A percentile compares a stretch with the other conserved stretches of the same genome.
These are phyloP conservation scores for Athrips mouffetella DNA, from an alignment of 2,888 invertebrate species.

Conservation along the genomic window DNA sequence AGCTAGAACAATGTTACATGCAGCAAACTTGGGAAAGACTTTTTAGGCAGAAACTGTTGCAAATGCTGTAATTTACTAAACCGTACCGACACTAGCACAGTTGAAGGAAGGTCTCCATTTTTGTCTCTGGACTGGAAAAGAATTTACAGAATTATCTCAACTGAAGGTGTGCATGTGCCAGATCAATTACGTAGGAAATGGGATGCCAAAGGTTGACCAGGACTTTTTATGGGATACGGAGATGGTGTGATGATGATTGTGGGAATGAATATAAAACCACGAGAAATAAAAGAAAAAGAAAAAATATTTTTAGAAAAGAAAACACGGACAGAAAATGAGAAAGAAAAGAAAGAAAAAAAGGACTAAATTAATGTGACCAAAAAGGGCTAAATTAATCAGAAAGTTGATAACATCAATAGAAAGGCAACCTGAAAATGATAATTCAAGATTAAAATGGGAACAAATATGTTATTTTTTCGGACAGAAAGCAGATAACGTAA, in stretches of 20 bases:
- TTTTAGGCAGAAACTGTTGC: no score
- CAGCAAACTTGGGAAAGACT: no score
- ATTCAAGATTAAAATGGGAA: background rate
- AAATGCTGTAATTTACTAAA: no score
- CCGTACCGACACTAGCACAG: no score
- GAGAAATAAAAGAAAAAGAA: background rate
- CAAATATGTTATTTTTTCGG: background rate
- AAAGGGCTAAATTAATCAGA: background rate
- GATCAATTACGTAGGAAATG: conserved; percentile 1
- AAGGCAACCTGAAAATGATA: background rate
- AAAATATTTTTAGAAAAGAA: background rate
- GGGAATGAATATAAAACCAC: background rate
- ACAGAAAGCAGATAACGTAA: no score
- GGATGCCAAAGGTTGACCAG: conserved; percentile 2
- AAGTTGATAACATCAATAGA: background rate
- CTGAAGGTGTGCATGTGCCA: background rate
- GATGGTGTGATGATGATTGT: background rate
- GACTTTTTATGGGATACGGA: background rate
- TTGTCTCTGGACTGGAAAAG: background rate
- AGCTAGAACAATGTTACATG: conserved; percentile 13
- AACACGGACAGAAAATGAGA: background rate
- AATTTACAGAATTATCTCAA: background rate
- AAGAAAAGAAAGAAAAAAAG: background rate
- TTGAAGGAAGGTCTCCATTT: no score
- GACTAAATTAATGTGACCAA: background rate